Evolutionary conservation across 2,113 vertebrate species (phyloP).

Genomic region (Ranitomeya variabilis): DNA sequence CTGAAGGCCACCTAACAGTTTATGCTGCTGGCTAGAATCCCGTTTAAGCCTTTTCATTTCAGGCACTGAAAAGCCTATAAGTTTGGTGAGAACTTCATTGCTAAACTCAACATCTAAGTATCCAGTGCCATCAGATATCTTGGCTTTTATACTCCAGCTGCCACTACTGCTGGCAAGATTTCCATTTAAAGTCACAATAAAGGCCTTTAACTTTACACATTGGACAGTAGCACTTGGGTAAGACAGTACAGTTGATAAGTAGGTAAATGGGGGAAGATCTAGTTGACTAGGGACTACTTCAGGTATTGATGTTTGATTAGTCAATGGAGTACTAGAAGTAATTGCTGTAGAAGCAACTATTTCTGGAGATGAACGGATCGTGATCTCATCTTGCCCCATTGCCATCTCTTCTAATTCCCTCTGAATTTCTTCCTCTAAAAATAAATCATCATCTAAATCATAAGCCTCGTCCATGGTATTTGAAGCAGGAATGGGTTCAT

Average conservation of each 20-base stretch:
- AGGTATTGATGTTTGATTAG: constrained; percentile 52
- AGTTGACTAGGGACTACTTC: constrained; percentile 60
- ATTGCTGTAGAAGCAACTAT: constrained; percentile 53
- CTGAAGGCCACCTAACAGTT: constrained; percentile 80
- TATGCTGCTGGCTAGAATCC: constrained; percentile 73
- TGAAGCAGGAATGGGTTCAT: constrained; percentile 5
- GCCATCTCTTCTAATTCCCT: constrained; percentile 64
- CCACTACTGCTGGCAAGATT: constrained; percentile 81
- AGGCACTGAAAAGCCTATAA: constrained; percentile 89
- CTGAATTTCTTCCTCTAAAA: constrained; percentile 71
- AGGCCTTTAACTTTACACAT: constrained; percentile 82
- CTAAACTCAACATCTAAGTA: constrained; percentile 89
- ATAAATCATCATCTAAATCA: constrained; percentile 75
- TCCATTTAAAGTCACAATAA: constrained; percentile 92
- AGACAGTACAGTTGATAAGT: constrained; percentile 75
- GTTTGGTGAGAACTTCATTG: constrained; percentile 79
- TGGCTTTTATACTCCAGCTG: constrained; percentile 80
- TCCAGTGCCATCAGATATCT: constrained; percentile 89
- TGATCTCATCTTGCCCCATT: constrained; percentile 48
- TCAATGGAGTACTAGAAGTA: constrained; percentile 53
- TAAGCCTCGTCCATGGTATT: constrained; percentile 79
- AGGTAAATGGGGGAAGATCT: constrained; percentile 78
- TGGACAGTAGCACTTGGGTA: constrained; percentile 65
- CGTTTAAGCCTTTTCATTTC: constrained; percentile 81
- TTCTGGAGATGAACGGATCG: constrained; percentile 49